These are phyloP conservation scores for Acromyrmex charruanus DNA, from an alignment of 1,140 invertebrate genomes.

Conservation along the genomic window DNA sequence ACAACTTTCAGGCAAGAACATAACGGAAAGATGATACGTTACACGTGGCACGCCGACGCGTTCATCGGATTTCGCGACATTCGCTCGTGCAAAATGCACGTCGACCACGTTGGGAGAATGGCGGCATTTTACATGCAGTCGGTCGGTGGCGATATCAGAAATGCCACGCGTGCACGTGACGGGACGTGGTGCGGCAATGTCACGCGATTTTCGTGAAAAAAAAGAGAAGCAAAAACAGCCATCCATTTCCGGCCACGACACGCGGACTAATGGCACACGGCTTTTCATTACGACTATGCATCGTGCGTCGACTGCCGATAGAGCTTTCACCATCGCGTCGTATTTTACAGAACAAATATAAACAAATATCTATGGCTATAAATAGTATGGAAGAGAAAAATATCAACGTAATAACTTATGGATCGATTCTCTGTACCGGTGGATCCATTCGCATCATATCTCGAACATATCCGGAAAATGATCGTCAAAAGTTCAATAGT, in stretches of 20 bases:
- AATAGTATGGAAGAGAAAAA: slow-evolving; percentile 44
- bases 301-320: slow-evolving; percentile 59
- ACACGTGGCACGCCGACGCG: slow-evolving; percentile 50
- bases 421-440: slow-evolving; percentile 18
- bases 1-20: slow-evolving; percentile 28
- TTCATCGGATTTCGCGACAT: slow-evolving; percentile 59
- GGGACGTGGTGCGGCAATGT: slow-evolving; percentile 35
- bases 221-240: slow-evolving; percentile 48
- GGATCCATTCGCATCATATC: slow-evolving; percentile 44
- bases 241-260: slow-evolving; percentile 68
- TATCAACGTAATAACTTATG: slow-evolving; percentile 53
- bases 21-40: slow-evolving; percentile 45
- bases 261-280: slow-evolving; percentile 59
- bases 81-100: slow-evolving; percentile 36
- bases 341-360: slow-evolving; percentile 60
- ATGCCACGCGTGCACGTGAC: slow-evolving; percentile 43
- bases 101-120: slow-evolving; percentile 13
- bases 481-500: slow-evolving; percentile 10
- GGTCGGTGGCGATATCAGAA: slow-evolving; percentile 51
- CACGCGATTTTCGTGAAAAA: slow-evolving; percentile 58
- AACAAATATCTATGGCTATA: slow-evolving; percentile 56
- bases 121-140: slow-evolving; percentile 55
- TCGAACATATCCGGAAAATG: background rate
- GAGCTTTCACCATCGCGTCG: slow-evolving; percentile 58
- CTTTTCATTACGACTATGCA: slow-evolving; percentile 62